Evolutionary conservation across 2,113 vertebrate genomes (phyloP), one percentile per base, ranked within the genome.

Genomic region (Cyprinodon variegatus): DNA sequence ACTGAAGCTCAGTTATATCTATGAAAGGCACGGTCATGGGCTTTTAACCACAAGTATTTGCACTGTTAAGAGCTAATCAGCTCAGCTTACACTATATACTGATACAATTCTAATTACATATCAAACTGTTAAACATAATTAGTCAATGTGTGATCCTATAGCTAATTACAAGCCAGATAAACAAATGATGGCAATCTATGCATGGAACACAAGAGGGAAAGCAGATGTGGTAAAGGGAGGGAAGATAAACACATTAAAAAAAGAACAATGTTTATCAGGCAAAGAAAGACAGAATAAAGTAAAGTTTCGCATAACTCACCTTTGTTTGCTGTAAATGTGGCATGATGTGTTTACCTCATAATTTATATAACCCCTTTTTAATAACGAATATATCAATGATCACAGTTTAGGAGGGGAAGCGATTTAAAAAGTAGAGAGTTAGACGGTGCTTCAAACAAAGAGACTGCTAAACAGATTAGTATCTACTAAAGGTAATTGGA

Each of bases 101-200:
- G 92, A 89, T 90, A 88, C 89, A 83, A 74, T 90, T 92, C 91
- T 92, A 93, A 93, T 93, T 92, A 92, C 90, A 91, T 85, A 91
- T 92, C 88, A 92, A 88, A 91, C 90, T 82, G 85, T 83, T 88
- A 85, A 90, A 91, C 88, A 89, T 92, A 92, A 92, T 90, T 92
- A 91, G 87, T 92, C 92, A 90, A 92, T 90, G 91, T 87, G 87
- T 87, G 91, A 93, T 90, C 90, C 88, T 91, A 93, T 92, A 91
- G 82, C 85, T 86, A 91, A 93, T 93, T 93, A 92, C 83, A 77
- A 80, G 79, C 75, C 63, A 69, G 72, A 90, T 86, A 93, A 91
- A 93, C 89, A 92, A 90, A 92, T 81, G 89, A 88, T 83, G 68
- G 82, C 70, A 77, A 80, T 84, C 86, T 81, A 87, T 72, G 77